Evolutionary conservation across 2,888 invertebrate species (phyloP).

Genomic region (Ectemnius lituratus): DNA sequence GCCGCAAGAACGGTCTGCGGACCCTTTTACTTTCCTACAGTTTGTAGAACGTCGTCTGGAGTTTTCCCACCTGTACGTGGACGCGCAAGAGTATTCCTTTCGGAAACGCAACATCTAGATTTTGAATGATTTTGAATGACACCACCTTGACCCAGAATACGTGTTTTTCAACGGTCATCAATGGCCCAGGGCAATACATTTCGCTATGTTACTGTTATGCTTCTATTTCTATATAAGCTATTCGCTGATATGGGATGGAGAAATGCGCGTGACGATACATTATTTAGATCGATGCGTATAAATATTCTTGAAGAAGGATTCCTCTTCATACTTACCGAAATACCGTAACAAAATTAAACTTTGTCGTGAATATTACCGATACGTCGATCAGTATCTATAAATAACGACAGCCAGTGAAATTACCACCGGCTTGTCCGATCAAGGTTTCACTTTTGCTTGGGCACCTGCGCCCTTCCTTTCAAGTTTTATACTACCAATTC

Average conservation of each 20-base stretch:
- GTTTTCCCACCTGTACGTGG: background rate
- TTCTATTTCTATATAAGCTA: no score
- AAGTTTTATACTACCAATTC: no score
- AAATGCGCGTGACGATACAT: no score
- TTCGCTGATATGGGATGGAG: no score
- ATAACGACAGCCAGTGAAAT: conserved; percentile 22
- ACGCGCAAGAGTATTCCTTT: background rate
- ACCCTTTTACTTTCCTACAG: conserved; percentile 34
- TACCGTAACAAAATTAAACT: conserved; percentile 31
- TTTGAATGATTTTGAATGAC: no score
- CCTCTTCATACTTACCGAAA: conserved; percentile 43
- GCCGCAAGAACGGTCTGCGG: conserved; percentile 19
- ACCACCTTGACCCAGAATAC: no score
- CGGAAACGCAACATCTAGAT: background rate
- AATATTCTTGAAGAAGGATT: conserved; percentile 33
- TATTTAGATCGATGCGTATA: no score
- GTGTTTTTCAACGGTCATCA: no score
- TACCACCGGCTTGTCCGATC: conserved; percentile 13
- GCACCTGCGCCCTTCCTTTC: conserved; percentile 24
- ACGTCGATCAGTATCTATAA: conserved; percentile 48
- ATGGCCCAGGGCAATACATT: no score
- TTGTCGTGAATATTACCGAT: conserved; percentile 51
- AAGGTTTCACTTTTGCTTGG: conserved; percentile 54
- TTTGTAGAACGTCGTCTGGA: background rate
- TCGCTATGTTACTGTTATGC: no score